These are phyloP conservation scores for Cephus cinctus DNA, from an alignment of 1,140 invertebrate species.

Conservation along the genomic window DNA sequence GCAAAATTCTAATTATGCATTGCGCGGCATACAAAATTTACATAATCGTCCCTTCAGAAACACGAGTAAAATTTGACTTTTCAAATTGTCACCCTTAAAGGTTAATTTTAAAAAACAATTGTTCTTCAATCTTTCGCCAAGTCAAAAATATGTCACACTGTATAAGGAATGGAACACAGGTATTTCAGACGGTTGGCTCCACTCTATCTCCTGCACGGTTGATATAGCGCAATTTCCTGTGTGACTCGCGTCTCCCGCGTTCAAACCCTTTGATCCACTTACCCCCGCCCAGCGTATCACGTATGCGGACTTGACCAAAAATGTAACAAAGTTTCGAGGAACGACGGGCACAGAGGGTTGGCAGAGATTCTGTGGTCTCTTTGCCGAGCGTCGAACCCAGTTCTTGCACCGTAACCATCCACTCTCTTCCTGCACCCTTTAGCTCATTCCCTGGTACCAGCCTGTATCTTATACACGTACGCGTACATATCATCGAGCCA, in stretches of 20 bases:
- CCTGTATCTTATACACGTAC: too few species aligned
- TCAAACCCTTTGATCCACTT: slow-evolving; percentile 49
- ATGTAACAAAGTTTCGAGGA: slow-evolving; percentile 50
- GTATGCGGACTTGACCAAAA: slow-evolving; percentile 43
- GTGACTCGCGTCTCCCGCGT: neutral
- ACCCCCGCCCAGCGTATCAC: slow-evolving; percentile 31
- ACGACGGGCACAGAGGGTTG: slow-evolving; percentile 33
- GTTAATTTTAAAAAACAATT: too few species aligned
- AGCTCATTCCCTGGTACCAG: neutral
- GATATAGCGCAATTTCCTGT: neutral
- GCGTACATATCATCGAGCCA: too few species aligned
- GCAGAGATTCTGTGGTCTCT: slow-evolving; percentile 49
- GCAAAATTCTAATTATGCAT: too few species aligned
- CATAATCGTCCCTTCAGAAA: too few species aligned
- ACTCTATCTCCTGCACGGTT: too few species aligned
- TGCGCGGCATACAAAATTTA: neutral
- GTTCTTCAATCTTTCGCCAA: too few species aligned
- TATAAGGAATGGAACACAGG: too few species aligned
- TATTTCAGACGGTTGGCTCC: too few species aligned
- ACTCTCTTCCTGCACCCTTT: slow-evolving; percentile 18
- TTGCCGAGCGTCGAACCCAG: slow-evolving; percentile 34
- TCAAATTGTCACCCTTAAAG: too few species aligned
- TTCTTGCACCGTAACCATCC: slow-evolving; percentile 29
- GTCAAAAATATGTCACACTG: too few species aligned
- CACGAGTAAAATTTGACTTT: too few species aligned